Base-by-base conservation (phyloP, 2,888 invertebrate species). In the Odontomyia ornata region DNA sequence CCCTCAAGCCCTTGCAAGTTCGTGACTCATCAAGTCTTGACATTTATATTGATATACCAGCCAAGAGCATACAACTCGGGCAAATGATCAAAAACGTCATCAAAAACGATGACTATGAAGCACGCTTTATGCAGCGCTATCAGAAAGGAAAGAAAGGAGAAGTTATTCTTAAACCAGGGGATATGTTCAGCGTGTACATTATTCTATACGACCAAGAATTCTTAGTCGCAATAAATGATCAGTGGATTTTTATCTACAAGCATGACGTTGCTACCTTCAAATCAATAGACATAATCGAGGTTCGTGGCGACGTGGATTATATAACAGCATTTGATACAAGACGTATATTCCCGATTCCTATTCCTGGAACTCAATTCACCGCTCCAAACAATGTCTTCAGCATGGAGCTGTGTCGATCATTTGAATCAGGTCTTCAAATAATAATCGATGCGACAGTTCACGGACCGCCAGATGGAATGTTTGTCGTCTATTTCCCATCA, bases 401-500 rank as follows among this genome's bases (percentile, higher is more conserved):
- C 30, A 4, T 30, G 15, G 64, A 65, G 21, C 27, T 27, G 4
- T 30, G n/a, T 7, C 64, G 27, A 15, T 30, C 28, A 0, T 13
- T 65, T 0, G 0, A 2, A 5, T 30, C 64, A 3, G 64, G 64
- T n/a, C 4, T 65, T 7, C 3, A 28, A 5, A 65, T 65, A n/a
- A 11, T 36, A 2, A 13, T 65, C 3, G 21, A 65, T 65, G 64
- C 64, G 9, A n/a, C 28, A 5, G 64, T 21, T 7, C 15, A 13
- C 9, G 64, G 64, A 65, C 30, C 64, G 15, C 1, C 15, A 0
- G 36, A 65, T n/a, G 64, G 64, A 7, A 36, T 36, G 64, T 65
- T 65, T 30, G n/a, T 65, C 30, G 36, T 65, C 15, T 65, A 65
- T 30, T 65, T 65, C 28, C 64, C 64, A 13, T 65, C 64, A 30